A percentile compares a stretch with the other conserved stretches of the same genome.
These are phyloP conservation scores for Mesoclemmys tuberculata DNA, from an alignment of 2,113 vertebrate species.

Conservation along the genomic window DNA sequence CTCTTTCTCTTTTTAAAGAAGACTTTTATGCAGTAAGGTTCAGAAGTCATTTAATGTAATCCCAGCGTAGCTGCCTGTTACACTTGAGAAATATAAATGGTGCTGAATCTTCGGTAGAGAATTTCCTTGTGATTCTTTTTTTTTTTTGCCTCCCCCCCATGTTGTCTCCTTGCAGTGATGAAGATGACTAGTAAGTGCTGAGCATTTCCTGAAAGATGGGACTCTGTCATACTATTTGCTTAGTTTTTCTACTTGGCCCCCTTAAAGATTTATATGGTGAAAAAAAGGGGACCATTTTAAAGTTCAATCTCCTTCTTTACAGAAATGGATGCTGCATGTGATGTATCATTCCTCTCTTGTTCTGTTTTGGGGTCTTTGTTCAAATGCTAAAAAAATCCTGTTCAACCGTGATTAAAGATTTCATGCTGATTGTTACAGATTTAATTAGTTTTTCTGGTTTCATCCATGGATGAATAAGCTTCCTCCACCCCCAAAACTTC, in stretches of 20 bases:
- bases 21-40: not conserved
- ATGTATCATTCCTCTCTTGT: not conserved
- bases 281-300: not conserved
- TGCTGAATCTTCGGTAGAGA: not conserved
- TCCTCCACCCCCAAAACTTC: not conserved
- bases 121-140: not conserved
- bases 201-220: conserved; percentile 9
- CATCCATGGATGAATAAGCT: not conserved
- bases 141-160: not conserved
- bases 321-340: not conserved
- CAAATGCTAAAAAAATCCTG: not conserved
- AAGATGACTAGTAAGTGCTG: not conserved
- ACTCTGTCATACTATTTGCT: not conserved
- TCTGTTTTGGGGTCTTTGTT: not conserved
- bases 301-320: not conserved
- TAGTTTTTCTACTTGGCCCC: conserved; percentile 20
- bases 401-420: not conserved
- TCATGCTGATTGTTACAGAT: not conserved
- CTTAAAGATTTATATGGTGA: not conserved
- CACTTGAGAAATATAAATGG: not conserved
- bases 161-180: not conserved
- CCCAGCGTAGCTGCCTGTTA: not conserved
- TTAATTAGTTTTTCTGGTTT: not conserved
- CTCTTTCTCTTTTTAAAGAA: not conserved
- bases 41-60: not conserved